phyloP scores from a whole-genome alignment of 2,797 vertebrate genomes.

The Nasua narica region DNA sequence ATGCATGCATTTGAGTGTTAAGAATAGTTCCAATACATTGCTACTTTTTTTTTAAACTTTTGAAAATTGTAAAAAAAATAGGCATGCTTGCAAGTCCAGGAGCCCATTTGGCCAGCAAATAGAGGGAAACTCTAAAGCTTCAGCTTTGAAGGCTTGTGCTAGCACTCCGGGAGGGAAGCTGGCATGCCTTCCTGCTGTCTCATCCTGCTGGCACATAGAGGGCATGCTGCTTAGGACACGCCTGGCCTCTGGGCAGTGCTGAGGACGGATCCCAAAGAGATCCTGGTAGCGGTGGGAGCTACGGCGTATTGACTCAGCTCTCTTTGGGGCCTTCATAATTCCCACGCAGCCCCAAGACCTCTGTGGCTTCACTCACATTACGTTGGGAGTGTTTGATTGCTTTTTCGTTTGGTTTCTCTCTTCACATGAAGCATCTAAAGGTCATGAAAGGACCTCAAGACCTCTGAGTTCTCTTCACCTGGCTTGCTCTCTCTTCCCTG shows the following conservation, averaged over 20 bases:
- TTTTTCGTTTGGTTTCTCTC: background rate
- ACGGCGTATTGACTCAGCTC: background rate
- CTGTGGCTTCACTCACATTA: background rate
- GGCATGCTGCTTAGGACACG: background rate
- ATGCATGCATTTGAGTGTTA: background rate
- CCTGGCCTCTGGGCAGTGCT: background rate
- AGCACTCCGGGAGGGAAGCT: background rate
- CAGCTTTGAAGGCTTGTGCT: background rate
- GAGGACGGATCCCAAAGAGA: background rate
- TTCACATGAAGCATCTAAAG: background rate
- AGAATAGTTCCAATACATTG: background rate
- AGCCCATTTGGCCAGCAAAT: background rate
- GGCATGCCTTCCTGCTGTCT: background rate
- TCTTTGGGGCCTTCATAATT: background rate
- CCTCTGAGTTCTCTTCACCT: background rate
- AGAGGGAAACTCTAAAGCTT: background rate
- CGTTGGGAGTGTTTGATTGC: background rate
- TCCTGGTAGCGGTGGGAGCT: background rate
- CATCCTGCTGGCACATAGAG: background rate
- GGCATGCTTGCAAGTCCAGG: background rate
- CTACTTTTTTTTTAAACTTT: background rate
- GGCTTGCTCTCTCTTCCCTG: background rate
- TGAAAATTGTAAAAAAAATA: conserved; percentile 4
- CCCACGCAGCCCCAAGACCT: background rate
- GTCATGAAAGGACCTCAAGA: background rate